Evolutionary conservation across 53 echinoderm and acorn worm genomes (phyloP).

Genomic region (Arbacia lixula): DNA sequence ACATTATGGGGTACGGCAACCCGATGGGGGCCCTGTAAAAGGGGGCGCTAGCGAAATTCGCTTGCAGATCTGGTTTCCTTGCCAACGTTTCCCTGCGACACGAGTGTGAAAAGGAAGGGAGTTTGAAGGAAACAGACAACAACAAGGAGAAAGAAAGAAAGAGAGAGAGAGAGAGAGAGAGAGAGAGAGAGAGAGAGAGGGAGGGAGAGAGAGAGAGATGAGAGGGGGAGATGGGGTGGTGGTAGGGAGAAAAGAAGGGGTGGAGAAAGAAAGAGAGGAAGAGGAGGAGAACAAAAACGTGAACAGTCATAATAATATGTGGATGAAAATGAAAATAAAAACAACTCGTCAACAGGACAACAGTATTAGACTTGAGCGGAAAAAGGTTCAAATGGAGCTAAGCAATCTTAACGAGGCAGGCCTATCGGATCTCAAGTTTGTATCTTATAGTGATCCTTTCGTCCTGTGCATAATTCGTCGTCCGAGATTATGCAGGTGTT

Average conservation of each 20-base stretch:
- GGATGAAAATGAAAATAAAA: too few species aligned
- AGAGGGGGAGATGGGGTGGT: not conserved
- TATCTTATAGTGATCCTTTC: too few species aligned
- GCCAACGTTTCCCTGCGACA: conserved; percentile 5
- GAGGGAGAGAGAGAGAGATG: not conserved
- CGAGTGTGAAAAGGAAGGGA: not conserved
- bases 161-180: not conserved
- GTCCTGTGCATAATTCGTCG: too few species aligned
- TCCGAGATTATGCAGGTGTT: too few species aligned
- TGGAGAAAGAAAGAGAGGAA: not conserved
- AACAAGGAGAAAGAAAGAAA: not conserved
- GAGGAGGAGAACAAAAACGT: not conserved
- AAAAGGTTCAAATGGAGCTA: too few species aligned
- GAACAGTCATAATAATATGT: too few species aligned
- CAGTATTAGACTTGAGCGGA: too few species aligned
- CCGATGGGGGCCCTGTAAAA: conserved; percentile 10
- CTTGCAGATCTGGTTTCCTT: conserved; percentile 16
- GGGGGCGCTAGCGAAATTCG: not conserved
- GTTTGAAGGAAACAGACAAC: not conserved
- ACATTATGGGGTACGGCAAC: not conserved
- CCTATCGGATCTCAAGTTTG: too few species aligned
- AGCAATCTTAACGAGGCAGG: too few species aligned
- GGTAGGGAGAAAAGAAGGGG: not conserved
- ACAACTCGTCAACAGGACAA: too few species aligned
- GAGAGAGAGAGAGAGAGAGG: not conserved